Base-by-base conservation (phyloP, 2,797 vertebrate genomes). In the Tadarida brasiliensis region DNA sequence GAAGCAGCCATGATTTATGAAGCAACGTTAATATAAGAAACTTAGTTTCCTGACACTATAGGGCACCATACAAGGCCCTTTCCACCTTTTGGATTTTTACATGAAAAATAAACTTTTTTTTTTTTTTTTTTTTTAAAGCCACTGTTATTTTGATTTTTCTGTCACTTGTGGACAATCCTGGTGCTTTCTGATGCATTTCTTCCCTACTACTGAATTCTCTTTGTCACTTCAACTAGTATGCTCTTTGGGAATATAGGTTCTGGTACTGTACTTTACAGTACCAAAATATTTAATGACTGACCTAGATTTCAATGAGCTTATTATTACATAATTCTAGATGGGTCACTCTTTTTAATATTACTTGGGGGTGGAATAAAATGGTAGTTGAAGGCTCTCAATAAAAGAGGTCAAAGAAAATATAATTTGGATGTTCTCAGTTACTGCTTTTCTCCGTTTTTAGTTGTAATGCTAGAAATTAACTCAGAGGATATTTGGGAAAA, bases 281-380 rank as follows among this genome's bases (percentile, higher is more conserved):
- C 88, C 54, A 90, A 95, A 97, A 95, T 95, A 97, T 88, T 94
- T 95, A 92, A 92, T 74, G 89, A 95, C 81, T 89, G 73, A 78
- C 96, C 95, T 95, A 96, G 91, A 97, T 96, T 88, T 68, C 73
- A 70, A 14, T 22, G 57, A 90, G 35, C 39, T 92, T 94, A 80
- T 35, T 91, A 71, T 74, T 90, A 88, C 3, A 39, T 65, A 91
- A 96, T 91, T 95, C 71, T 78, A 78, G 80, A 73, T 47, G 24
- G 87, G 96, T 90, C 94, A 93, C 9, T 96, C 82, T 67, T 77
- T 87, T 87, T 83, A 65, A 17, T 89, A 94, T 68, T 94, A 90
- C 49, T n/a, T 82, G n/a, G 16, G 11, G 59, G 33, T 65, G 1
- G 44, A 61, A 71, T 70, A 90, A 63, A 94, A 89, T 71, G 9